phyloP scores from a whole-genome alignment of 2,888 invertebrate genomes.

The Prosapia bicincta region DNA sequence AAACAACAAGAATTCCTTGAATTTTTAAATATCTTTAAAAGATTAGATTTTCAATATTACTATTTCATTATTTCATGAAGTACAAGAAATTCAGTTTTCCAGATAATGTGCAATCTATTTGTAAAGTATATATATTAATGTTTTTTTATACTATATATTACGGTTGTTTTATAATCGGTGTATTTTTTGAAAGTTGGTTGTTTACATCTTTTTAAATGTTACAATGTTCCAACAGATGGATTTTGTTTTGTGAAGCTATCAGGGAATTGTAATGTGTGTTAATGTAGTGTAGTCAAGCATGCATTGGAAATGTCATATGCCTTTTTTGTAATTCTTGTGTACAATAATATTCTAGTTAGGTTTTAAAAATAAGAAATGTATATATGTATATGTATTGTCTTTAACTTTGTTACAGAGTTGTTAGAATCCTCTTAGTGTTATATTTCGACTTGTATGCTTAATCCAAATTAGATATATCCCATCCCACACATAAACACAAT shows the following conservation, averaged over 20 bases:
- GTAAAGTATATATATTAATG: not conserved
- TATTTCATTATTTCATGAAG: too few species aligned
- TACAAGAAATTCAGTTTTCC: not conserved
- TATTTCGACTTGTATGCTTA: not conserved
- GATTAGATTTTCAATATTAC: too few species aligned
- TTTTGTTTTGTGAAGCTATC: slow-evolving; percentile 11
- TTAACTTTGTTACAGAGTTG: slow-evolving; percentile 8
- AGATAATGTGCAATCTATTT: not conserved
- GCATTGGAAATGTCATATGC: slow-evolving; percentile 15
- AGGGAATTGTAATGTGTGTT: slow-evolving; percentile 14
- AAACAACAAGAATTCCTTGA: not conserved
- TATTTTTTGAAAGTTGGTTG: slow-evolving; percentile 13
- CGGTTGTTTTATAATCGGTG: slow-evolving; percentile 23
- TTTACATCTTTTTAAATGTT: slow-evolving; percentile 14
- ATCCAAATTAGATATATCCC: not conserved
- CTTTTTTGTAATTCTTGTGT: slow-evolving; percentile 23
- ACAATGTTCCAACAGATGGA: slow-evolving; percentile 9
- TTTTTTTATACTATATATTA: slow-evolving; percentile 22
- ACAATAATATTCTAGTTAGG: slow-evolving; percentile 25
- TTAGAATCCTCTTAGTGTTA: not conserved
- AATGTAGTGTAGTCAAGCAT: slow-evolving; percentile 18
- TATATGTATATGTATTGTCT: slow-evolving; percentile 22
- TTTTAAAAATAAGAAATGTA: slow-evolving; percentile 22
- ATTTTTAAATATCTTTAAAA: too few species aligned
- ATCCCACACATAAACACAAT: too few species aligned